Evolutionary conservation across 2,113 vertebrate genomes (phyloP).

Genomic region (Apteryx owenii): DNA sequence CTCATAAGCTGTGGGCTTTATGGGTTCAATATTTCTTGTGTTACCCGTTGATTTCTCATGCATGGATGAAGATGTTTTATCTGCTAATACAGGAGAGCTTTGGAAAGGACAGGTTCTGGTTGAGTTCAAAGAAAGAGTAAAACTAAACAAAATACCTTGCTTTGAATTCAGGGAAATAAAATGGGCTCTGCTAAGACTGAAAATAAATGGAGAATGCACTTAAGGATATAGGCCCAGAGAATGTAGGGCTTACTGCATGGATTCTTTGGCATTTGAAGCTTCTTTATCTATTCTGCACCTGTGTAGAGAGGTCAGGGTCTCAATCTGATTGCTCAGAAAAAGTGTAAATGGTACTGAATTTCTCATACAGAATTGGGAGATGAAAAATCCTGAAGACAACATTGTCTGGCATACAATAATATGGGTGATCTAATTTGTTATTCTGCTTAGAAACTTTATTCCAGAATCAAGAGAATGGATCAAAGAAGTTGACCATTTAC

Average conservation of each 20-base stretch:
- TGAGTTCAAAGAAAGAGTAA: neutral
- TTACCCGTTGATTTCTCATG: neutral
- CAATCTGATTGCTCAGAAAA: neutral
- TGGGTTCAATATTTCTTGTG: neutral
- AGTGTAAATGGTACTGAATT: neutral
- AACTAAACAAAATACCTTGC: neutral
- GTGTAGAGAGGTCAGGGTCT: neutral
- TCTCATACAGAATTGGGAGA: neutral
- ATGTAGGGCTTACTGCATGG: neutral
- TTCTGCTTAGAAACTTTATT: slow-evolving; percentile 41
- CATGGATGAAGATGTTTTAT: neutral
- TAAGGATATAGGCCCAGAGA: neutral
- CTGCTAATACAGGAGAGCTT: neutral
- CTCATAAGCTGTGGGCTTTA: neutral
- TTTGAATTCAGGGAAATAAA: neutral
- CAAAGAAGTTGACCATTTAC: slow-evolving; percentile 44
- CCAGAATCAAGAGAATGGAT: slow-evolving; percentile 48
- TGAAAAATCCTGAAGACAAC: neutral
- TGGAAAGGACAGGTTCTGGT: neutral
- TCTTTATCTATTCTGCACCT: neutral
- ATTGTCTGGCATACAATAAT: neutral
- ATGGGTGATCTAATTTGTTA: neutral
- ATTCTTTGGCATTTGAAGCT: neutral
- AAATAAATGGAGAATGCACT: neutral
- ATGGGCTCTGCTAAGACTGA: neutral